phyloP scores from a whole-genome alignment of 2,797 vertebrate genomes.

The Acipenser oxyrinchus region DNA sequence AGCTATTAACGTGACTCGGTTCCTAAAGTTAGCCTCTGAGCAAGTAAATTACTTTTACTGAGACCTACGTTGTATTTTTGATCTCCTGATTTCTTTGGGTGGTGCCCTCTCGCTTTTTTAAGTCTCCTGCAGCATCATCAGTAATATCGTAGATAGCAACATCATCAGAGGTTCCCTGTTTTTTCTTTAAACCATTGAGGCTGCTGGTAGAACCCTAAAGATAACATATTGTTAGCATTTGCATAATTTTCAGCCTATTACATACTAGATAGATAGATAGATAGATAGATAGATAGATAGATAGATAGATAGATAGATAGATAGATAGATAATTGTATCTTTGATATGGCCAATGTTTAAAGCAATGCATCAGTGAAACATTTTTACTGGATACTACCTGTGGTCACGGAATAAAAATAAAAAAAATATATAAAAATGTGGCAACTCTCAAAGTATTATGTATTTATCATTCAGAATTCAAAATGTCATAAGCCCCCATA shows the following conservation, averaged over 20 bases:
- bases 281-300: background rate
- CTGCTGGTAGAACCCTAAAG: constrained; percentile 68
- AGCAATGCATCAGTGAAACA: too few relatives aligned
- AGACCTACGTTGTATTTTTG: constrained; percentile 26
- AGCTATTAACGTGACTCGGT: too few relatives aligned
- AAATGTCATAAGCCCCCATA: too few relatives aligned
- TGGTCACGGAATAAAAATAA: too few relatives aligned
- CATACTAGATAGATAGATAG: constrained; percentile 1
- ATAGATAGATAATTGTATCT: background rate
- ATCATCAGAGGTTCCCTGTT: constrained; percentile 74
- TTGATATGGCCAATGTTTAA: too few relatives aligned
- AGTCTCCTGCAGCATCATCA: constrained; percentile 55
- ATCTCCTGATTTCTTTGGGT: constrained; percentile 18
- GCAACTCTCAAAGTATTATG: too few relatives aligned
- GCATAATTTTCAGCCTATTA: background rate
- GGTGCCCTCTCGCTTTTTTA: constrained; percentile 31
- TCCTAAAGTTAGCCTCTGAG: too few relatives aligned
- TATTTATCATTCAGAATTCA: too few relatives aligned
- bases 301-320: constrained; percentile 1
- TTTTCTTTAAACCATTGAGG: constrained; percentile 63
- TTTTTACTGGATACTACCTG: too few relatives aligned
- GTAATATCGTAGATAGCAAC: constrained; percentile 88
- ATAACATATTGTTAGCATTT: constrained; percentile 4
- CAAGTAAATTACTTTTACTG: too few relatives aligned
- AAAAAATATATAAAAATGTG: too few relatives aligned